Conservation (phyloP, 1,140 invertebrate species). For the Drosophila hydei region DNA sequence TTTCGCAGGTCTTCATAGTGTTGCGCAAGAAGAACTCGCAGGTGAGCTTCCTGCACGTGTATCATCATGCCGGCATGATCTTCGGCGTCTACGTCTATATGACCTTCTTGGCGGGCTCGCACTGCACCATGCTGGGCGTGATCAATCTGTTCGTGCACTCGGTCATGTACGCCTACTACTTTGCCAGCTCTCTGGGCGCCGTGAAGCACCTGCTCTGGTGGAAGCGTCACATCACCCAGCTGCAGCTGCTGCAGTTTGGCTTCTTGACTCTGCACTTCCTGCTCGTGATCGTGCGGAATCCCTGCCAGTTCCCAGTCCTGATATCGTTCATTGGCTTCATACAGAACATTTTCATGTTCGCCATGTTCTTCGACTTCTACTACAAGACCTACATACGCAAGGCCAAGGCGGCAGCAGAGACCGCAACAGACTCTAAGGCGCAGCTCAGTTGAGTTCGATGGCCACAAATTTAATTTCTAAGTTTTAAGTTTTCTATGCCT, state of each 20-base stretch:
- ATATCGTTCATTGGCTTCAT: slow-evolving; percentile 64
- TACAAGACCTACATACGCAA: slow-evolving; percentile 68
- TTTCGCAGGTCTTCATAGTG: slow-evolving; percentile 88
- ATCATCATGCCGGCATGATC: slow-evolving; percentile 92
- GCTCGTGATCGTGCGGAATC: slow-evolving; percentile 64
- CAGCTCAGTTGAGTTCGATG: slow-evolving; percentile 46
- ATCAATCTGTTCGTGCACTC: slow-evolving; percentile 76
- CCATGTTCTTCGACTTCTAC: slow-evolving; percentile 79
- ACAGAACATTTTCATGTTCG: slow-evolving; percentile 81
- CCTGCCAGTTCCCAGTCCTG: slow-evolving; percentile 61
- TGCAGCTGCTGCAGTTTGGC: slow-evolving; percentile 82
- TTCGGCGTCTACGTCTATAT: slow-evolving; percentile 84
- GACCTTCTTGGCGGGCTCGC: slow-evolving; percentile 86
- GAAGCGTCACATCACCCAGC: slow-evolving; percentile 73
- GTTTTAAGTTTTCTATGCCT: slow-evolving; percentile 46
- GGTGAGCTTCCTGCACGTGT: slow-evolving; percentile 92
- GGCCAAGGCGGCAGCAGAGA: background rate
- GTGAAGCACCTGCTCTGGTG: slow-evolving; percentile 84
- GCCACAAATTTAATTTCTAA: background rate
- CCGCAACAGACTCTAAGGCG: slow-evolving; percentile 16
- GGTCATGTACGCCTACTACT: slow-evolving; percentile 79
- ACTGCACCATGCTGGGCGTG: slow-evolving; percentile 70
- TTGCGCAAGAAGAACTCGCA: slow-evolving; percentile 92
- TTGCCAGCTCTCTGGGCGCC: slow-evolving; percentile 57
- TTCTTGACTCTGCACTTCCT: slow-evolving; percentile 87